Conservation (phyloP, 2,888 invertebrate genomes). For the Megaustenia siamemsis region DNA sequence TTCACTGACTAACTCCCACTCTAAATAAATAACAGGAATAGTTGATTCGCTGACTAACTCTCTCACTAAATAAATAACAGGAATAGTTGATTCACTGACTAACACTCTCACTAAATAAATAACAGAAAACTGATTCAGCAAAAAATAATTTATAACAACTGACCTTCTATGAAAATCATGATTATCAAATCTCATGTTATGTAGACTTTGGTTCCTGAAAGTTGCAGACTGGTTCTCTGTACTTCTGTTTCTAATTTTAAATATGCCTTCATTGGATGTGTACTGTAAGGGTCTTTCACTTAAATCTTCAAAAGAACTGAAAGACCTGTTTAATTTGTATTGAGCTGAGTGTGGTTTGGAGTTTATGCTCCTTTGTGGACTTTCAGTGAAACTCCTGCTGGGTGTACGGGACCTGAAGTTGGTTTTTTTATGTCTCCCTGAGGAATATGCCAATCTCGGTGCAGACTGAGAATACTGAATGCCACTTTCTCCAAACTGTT, state of each 20-base stretch:
- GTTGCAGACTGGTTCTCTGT: background rate
- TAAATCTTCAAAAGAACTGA: conserved; percentile 19
- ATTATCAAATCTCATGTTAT: background rate
- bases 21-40: too few relatives aligned
- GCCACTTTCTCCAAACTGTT: background rate
- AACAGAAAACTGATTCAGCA: too few relatives aligned
- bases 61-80: too few relatives aligned
- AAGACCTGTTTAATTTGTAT: conserved; percentile 9
- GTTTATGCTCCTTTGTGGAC: background rate
- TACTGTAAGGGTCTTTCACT: background rate
- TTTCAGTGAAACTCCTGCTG: background rate
- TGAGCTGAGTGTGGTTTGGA: background rate
- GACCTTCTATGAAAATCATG: background rate
- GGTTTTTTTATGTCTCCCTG: background rate
- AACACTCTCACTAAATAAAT: too few relatives aligned
- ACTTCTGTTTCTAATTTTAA: background rate
- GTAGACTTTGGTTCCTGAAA: background rate
- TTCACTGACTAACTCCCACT: too few relatives aligned
- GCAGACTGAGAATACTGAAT: background rate
- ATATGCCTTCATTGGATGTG: background rate
- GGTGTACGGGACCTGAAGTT: background rate
- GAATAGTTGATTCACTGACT: too few relatives aligned
- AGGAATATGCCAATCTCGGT: background rate
- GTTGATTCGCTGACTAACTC: too few relatives aligned
- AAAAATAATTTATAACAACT: background rate